phyloP scores from a whole-genome alignment of 30 jellyfish, hydroid and myxozoan genomes.

The Chrysaora quinquecirrha region DNA sequence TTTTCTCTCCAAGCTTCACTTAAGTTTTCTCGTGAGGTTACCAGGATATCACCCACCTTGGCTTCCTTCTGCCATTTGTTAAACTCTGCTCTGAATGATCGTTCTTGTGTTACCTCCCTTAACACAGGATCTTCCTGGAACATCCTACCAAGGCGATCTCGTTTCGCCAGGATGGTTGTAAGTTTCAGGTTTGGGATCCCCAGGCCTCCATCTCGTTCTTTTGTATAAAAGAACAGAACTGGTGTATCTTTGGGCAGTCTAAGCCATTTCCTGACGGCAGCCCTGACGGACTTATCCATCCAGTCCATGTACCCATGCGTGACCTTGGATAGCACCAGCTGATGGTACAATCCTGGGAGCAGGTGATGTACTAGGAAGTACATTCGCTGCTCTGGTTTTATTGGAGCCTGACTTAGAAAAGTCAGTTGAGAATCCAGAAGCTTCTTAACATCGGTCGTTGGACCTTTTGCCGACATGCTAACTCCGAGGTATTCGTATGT shows the following conservation, averaged over 20 bases:
- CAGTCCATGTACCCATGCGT: too few species aligned
- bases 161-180: background rate
- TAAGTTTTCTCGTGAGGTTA: background rate
- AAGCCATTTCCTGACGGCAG: too few species aligned
- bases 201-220: conserved; percentile 10
- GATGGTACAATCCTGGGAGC: background rate
- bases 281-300: too few species aligned
- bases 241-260: too few species aligned
- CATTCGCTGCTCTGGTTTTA: conserved; percentile 15
- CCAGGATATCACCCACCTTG: background rate
- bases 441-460: background rate
- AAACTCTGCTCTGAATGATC: background rate
- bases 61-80: background rate
- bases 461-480: background rate
- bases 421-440: background rate
- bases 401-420: conserved; percentile 20
- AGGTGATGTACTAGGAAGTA: background rate
- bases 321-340: background rate
- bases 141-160: background rate
- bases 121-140: background rate
- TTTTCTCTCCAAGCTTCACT: background rate
- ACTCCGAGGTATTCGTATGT: background rate
- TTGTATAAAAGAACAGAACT: background rate
- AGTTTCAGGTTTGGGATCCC: background rate
- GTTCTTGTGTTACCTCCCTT: background rate